These are phyloP conservation scores for Anastrepha obliqua DNA, from an alignment of 1,140 invertebrate species.

Conservation along the genomic window DNA sequence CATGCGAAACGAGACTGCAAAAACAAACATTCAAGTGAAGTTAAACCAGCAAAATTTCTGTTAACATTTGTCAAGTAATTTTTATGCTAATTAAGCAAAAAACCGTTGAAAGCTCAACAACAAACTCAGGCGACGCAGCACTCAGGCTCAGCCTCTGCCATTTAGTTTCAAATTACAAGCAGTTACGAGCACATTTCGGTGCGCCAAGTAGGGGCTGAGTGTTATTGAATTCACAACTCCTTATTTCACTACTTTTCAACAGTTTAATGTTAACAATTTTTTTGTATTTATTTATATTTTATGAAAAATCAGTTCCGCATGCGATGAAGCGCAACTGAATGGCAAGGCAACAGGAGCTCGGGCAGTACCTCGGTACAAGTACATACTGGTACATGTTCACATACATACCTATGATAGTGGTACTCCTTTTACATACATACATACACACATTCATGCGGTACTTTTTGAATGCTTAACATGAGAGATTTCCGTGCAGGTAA, in stretches of 20 bases:
- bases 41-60: not conserved
- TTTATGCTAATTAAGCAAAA: slow-evolving; percentile 49
- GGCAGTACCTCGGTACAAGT: not conserved
- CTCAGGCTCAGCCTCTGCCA: not conserved
- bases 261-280: not conserved
- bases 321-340: not conserved
- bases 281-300: not conserved
- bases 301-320: not conserved
- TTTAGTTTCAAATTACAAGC: slow-evolving; percentile 29
- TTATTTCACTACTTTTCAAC: not conserved
- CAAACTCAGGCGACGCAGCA: not conserved
- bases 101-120: slow-evolving; percentile 31
- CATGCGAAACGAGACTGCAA: slow-evolving; percentile 1
- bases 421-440: too few relatives aligned
- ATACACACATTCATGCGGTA: too few relatives aligned
- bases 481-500: too few relatives aligned
- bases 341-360: not conserved
- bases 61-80: slow-evolving; percentile 39
- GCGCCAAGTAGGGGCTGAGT: not conserved
- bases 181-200: not conserved
- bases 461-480: too few relatives aligned
- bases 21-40: slow-evolving; percentile 5
- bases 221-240: slow-evolving; percentile 5
- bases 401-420: too few relatives aligned
- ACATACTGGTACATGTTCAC: too few relatives aligned